Evolutionary conservation across 1,140 invertebrate species (phyloP).

Genomic region (Dinoponera quadriceps): DNA sequence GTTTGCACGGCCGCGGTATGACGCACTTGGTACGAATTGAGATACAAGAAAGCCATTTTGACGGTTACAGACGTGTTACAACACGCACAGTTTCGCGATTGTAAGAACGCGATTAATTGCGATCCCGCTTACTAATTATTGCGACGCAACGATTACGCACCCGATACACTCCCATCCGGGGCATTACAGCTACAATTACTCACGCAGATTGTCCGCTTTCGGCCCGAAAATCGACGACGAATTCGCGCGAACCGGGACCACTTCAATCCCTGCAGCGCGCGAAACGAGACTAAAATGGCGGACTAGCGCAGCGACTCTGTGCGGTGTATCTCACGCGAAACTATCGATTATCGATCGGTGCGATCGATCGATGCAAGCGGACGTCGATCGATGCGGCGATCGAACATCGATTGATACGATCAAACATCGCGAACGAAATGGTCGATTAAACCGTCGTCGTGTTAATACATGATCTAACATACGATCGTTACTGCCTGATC

Average conservation of each 20-base stretch:
- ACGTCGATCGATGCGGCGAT: not conserved
- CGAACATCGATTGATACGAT: not conserved
- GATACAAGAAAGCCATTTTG: too few relatives aligned
- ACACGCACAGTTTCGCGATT: too few relatives aligned
- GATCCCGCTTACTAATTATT: slow-evolving; percentile 1
- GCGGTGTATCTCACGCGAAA: not conserved
- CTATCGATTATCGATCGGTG: not conserved
- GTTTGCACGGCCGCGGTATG: too few relatives aligned
- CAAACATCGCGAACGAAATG: too few relatives aligned
- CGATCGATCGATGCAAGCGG: too few relatives aligned
- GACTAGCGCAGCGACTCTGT: slow-evolving; percentile 5
- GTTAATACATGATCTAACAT: too few relatives aligned
- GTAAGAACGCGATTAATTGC: not conserved
- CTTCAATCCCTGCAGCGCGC: not conserved
- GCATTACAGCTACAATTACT: not conserved
- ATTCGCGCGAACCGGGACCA: not conserved
- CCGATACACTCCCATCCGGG: not conserved
- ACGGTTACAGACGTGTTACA: too few relatives aligned
- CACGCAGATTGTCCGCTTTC: not conserved
- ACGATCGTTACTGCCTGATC: too few relatives aligned
- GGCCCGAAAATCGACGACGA: not conserved
- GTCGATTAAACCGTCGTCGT: too few relatives aligned
- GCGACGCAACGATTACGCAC: not conserved
- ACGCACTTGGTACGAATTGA: too few relatives aligned
- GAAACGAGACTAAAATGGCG: slow-evolving; percentile 1